These are phyloP conservation scores for Rhinella marina DNA, from an alignment of 2,797 vertebrate genomes.

Conservation along the genomic window DNA sequence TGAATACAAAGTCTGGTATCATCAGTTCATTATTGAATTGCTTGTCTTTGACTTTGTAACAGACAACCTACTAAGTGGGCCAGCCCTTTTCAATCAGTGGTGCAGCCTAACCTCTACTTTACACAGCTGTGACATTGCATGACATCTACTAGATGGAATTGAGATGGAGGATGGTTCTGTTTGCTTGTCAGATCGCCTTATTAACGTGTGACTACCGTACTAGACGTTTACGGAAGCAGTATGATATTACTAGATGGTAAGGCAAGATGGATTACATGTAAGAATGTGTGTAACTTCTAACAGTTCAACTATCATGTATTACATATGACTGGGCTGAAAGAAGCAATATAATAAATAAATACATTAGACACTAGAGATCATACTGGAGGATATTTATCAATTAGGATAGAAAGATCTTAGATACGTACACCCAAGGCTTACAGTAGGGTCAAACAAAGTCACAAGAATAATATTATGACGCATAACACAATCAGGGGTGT, in stretches of 20 bases:
- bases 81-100: slow-evolving; percentile 51
- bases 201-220: neutral
- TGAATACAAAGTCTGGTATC: slow-evolving; percentile 32
- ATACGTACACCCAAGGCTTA: too few relatives aligned
- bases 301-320: too few relatives aligned
- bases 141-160: slow-evolving; percentile 35
- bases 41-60: slow-evolving; percentile 44
- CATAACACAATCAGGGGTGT: too few relatives aligned
- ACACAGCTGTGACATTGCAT: slow-evolving; percentile 6
- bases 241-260: neutral
- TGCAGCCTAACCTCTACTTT: slow-evolving; percentile 20
- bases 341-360: too few relatives aligned
- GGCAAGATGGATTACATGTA: too few relatives aligned
- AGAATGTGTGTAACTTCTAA: too few relatives aligned
- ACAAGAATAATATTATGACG: too few relatives aligned
- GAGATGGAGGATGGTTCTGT: slow-evolving; percentile 7
- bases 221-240: neutral
- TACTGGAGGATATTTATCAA: too few relatives aligned
- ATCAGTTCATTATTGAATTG: slow-evolving; percentile 34
- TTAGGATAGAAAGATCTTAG: too few relatives aligned
- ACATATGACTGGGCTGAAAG: too few relatives aligned
- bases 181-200: slow-evolving; percentile 7
- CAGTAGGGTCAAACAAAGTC: too few relatives aligned
- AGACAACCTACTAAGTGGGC: slow-evolving; percentile 27
- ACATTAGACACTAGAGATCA: too few relatives aligned